Conservation (phyloP, 1,140 invertebrate species). For the Stenopsyche tienmushanensis region DNA sequence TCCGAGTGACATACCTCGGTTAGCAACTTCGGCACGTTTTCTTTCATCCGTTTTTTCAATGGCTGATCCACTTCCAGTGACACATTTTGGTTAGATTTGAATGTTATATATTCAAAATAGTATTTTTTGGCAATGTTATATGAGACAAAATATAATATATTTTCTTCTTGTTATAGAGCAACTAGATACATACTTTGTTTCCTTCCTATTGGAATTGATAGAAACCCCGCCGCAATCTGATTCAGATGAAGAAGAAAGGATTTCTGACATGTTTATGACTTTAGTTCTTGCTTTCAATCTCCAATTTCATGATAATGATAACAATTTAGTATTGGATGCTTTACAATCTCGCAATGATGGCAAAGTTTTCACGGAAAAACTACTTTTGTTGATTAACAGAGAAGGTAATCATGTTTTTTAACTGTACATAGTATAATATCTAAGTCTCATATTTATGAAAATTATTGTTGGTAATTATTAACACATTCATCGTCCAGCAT, state of each 20-base stretch:
- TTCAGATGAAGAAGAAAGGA: constrained; percentile 74
- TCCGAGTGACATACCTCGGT: constrained; percentile 66
- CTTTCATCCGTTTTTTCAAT: constrained; percentile 85
- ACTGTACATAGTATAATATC: too few relatives aligned
- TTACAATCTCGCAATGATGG: constrained; percentile 69
- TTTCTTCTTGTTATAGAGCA: constrained; percentile 61
- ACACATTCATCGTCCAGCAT: too few relatives aligned
- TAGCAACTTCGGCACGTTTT: constrained; percentile 74
- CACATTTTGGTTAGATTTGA: constrained; percentile 67
- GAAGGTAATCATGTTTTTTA: constrained; percentile 66
- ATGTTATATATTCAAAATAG: constrained; percentile 5
- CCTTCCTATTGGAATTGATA: constrained; percentile 76
- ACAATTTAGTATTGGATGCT: constrained; percentile 77
- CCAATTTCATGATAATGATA: constrained; percentile 68
- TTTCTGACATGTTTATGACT: constrained; percentile 80
- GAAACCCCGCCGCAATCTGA: constrained; percentile 76
- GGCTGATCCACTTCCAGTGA: constrained; percentile 82
- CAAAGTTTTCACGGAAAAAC: constrained; percentile 87
- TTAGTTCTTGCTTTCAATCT: constrained; percentile 85
- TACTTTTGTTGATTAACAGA: constrained; percentile 81
- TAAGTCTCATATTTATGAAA: too few relatives aligned
- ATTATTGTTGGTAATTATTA: too few relatives aligned
- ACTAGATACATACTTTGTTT: constrained; percentile 76
- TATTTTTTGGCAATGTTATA: constrained; percentile 3
- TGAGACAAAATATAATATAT: too few relatives aligned